A percentile compares a stretch with the other conserved stretches of the same genome.
These are phyloP conservation scores for Axea sp. DNA, from an alignment of 2,888 invertebrate genomes.

Conservation along the genomic window DNA sequence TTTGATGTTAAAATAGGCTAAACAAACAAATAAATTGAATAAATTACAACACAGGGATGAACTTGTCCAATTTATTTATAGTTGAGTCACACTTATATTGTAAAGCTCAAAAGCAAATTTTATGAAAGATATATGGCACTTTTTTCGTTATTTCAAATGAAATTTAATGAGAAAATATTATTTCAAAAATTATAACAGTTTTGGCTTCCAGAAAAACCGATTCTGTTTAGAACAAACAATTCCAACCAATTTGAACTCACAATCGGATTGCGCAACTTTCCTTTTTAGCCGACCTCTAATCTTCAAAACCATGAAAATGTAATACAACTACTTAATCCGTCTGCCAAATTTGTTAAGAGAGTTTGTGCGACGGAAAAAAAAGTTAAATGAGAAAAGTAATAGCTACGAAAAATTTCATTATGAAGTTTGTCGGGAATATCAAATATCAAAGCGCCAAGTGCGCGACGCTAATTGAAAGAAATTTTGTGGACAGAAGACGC, in stretches of 20 bases:
- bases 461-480: conserved; percentile 11
- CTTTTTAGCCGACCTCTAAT: conserved; percentile 25
- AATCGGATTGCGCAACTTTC: conserved; percentile 32
- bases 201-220: conserved; percentile 3
- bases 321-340: conserved; percentile 35
- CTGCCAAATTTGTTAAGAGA: conserved; percentile 33
- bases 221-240: conserved; percentile 25
- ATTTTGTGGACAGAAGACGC: background rate
- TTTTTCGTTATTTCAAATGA: too few relatives aligned
- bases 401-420: conserved; percentile 31
- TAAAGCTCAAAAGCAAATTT: too few relatives aligned
- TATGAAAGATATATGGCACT: too few relatives aligned
- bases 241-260: conserved; percentile 9
- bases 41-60: too few relatives aligned
- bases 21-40: too few relatives aligned
- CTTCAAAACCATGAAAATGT: conserved; percentile 42
- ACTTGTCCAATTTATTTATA: too few relatives aligned
- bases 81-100: too few relatives aligned
- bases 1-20: too few relatives aligned
- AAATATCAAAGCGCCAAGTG: conserved; percentile 6
- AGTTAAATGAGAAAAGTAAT: conserved; percentile 35
- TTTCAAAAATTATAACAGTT: too few relatives aligned
- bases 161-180: too few relatives aligned
- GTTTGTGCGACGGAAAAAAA: conserved; percentile 23
- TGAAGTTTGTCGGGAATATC: conserved; percentile 10